Conservation (phyloP, 2,888 invertebrate genomes). For the Philereme vetulata region DNA sequence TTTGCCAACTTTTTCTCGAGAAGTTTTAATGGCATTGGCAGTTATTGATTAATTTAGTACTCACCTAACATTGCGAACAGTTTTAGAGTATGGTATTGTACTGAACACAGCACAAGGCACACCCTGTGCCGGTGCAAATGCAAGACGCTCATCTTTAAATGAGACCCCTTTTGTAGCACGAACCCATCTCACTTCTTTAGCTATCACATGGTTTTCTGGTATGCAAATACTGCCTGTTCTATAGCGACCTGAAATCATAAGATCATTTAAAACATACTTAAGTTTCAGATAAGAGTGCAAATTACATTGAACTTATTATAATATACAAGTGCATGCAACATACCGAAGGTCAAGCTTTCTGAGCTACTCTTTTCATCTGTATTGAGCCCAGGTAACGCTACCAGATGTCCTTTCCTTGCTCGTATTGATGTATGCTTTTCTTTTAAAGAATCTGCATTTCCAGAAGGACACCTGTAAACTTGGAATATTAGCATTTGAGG, state of each 20-base stretch:
- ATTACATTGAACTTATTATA: neutral
- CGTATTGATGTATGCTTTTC: slow-evolving; percentile 64
- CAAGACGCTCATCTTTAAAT: slow-evolving; percentile 91
- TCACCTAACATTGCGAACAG: slow-evolving; percentile 85
- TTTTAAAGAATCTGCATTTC: slow-evolving; percentile 67
- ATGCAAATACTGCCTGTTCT: slow-evolving; percentile 80
- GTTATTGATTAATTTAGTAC: slow-evolving; percentile 25
- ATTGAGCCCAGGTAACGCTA: slow-evolving; percentile 80
- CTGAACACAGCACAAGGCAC: slow-evolving; percentile 95
- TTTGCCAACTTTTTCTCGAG: no score
- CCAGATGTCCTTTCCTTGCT: slow-evolving; percentile 70
- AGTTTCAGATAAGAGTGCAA: neutral
- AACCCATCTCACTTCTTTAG: slow-evolving; percentile 84
- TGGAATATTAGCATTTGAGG: slow-evolving; percentile 20
- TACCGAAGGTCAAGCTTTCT: slow-evolving; percentile 89
- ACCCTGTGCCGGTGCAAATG: slow-evolving; percentile 90
- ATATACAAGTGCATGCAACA: slow-evolving; percentile 22
- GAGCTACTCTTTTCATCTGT: slow-evolving; percentile 89
- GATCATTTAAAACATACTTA: slow-evolving; percentile 4
- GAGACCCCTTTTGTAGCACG: slow-evolving; percentile 86
- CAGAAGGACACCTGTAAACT: slow-evolving; percentile 65
- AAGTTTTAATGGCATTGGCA: no score
- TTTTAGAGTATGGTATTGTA: slow-evolving; percentile 92
- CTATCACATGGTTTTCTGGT: slow-evolving; percentile 81
- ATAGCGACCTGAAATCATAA: slow-evolving; percentile 67